These are phyloP conservation scores for Drosophila ochracea DNA, from an alignment of 2,888 invertebrate genomes.

Conservation along the genomic window DNA sequence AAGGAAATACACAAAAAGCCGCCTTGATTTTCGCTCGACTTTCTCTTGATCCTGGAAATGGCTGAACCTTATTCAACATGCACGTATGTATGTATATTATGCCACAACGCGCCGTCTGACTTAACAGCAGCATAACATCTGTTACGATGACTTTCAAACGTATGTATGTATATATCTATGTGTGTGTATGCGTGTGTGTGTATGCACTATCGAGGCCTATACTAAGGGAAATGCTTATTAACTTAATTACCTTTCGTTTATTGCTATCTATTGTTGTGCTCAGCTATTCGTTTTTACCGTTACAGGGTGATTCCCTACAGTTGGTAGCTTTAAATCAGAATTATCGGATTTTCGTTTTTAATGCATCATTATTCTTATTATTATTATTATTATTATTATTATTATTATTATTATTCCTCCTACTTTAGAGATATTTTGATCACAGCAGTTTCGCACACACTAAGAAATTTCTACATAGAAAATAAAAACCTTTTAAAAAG, in stretches of 20 bases:
- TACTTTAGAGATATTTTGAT: neutral
- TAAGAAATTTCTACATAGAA: too few relatives aligned
- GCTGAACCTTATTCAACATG: constrained; percentile 3
- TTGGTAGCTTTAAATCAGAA: neutral
- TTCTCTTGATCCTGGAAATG: neutral
- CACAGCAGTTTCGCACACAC: neutral
- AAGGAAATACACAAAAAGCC: neutral
- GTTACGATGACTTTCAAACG: neutral
- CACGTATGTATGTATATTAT: neutral
- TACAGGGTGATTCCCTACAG: constrained; percentile 13
- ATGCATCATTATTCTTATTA: neutral
- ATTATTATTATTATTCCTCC: neutral
- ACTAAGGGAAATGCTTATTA: constrained; percentile 38
- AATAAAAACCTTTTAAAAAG: neutral
- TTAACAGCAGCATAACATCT: constrained; percentile 14
- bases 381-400: too few relatives aligned
- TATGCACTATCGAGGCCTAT: neutral
- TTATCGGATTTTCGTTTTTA: neutral
- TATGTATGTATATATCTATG: neutral
- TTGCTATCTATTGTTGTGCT: constrained; percentile 22
- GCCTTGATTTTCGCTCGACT: neutral
- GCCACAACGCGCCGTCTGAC: neutral
- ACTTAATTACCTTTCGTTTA: constrained; percentile 43
- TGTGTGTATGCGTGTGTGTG: neutral
- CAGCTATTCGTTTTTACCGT: constrained; percentile 9